These are phyloP conservation scores for Pyxicephalus adspersus DNA, from an alignment of 2,113 vertebrate genomes.

Conservation along the genomic window DNA sequence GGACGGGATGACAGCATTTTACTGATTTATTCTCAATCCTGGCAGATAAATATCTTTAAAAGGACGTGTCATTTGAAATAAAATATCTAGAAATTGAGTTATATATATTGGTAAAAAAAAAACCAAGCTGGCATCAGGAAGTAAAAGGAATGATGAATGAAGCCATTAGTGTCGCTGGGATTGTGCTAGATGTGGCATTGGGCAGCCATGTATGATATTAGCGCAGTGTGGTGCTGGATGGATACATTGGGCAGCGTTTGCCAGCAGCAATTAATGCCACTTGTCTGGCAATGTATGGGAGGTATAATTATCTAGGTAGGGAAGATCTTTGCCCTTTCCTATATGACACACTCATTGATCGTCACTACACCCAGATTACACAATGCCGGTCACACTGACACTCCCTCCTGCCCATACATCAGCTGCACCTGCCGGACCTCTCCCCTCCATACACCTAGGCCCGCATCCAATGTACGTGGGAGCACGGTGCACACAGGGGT, in stretches of 20 bases:
- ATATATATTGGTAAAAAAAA: too few relatives aligned
- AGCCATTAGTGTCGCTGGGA: too few relatives aligned
- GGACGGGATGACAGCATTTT: background rate
- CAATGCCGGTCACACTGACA: slow-evolving; percentile 36
- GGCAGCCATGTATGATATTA: too few relatives aligned
- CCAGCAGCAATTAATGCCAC: background rate
- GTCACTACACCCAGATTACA: slow-evolving; percentile 25
- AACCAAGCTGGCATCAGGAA: too few relatives aligned
- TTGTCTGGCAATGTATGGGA: background rate
- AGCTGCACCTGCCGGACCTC: slow-evolving; percentile 28
- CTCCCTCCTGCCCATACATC: slow-evolving; percentile 34
- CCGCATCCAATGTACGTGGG: background rate
- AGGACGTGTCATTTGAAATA: too few relatives aligned
- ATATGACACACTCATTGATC: slow-evolving; percentile 35
- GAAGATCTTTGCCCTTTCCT: slow-evolving; percentile 23
- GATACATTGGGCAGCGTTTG: background rate
- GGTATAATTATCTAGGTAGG: background rate
- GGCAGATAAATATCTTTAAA: background rate
- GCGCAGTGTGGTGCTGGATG: background rate
- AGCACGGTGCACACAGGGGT: background rate
- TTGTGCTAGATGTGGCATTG: too few relatives aligned
- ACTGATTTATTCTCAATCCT: background rate
- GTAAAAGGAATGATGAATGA: too few relatives aligned
- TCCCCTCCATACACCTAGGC: slow-evolving; percentile 17
- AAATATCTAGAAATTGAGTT: too few relatives aligned